Conservation (phyloP, 2,113 vertebrate species). For the Takifugu bimaculatus region DNA sequence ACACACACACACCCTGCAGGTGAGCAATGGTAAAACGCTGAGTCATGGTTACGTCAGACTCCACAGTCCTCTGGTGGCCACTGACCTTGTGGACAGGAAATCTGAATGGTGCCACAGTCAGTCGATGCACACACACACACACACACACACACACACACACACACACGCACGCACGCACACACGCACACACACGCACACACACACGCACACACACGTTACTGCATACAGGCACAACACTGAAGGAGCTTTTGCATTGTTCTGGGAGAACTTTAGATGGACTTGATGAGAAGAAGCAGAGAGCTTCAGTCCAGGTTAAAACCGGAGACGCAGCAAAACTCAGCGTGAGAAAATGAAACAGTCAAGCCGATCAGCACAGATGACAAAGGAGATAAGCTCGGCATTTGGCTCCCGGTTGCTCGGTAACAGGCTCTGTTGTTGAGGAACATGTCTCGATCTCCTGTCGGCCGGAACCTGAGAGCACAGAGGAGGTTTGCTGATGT, state of each 20-base stretch:
- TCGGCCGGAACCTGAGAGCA: background rate
- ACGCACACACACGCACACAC: too few species aligned
- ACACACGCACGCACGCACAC: too few species aligned
- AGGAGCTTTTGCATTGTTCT: slow-evolving; percentile 6
- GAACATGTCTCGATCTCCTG: background rate
- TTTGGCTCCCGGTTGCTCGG: slow-evolving; percentile 54
- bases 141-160: too few species aligned
- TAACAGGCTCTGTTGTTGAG: slow-evolving; percentile 58
- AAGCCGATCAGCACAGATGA: slow-evolving; percentile 2
- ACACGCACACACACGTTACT: too few species aligned
- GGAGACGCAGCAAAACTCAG: slow-evolving; percentile 16
- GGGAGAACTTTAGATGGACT: too few species aligned
- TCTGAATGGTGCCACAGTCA: slow-evolving; percentile 84
- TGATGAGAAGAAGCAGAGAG: slow-evolving; percentile 27
- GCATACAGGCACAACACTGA: slow-evolving; percentile 68
- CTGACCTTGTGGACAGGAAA: slow-evolving; percentile 22
- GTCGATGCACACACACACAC: slow-evolving; percentile 26
- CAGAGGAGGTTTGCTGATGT: too few species aligned
- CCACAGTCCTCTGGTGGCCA: slow-evolving; percentile 26
- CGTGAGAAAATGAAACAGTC: background rate
- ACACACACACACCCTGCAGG: slow-evolving; percentile 15
- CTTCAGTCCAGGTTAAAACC: slow-evolving; percentile 34
- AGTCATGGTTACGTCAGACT: background rate
- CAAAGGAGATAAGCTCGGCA: background rate
- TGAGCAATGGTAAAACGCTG: slow-evolving; percentile 11